A percentile compares a stretch with the other conserved stretches of the same genome.
Evolutionary conservation across 1,140 invertebrate species (phyloP).

Genomic region (Rhagoletis zephyria): DNA sequence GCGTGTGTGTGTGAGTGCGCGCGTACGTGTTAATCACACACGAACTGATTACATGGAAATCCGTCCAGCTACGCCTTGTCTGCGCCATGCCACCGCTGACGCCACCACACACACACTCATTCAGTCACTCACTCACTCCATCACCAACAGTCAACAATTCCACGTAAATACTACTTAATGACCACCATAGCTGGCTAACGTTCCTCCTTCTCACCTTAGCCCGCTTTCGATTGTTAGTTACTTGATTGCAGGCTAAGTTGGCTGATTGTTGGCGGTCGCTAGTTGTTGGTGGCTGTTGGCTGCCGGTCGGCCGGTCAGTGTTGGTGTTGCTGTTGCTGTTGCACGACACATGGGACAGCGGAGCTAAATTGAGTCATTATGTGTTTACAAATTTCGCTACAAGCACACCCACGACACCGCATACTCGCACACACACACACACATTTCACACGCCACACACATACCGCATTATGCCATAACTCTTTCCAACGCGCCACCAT

Average conservation of each 20-base stretch:
- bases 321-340: background rate
- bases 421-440: background rate
- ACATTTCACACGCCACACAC: background rate
- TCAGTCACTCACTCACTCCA: background rate
- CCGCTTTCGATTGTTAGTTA: background rate
- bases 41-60: slow-evolving; percentile 49
- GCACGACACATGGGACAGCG: slow-evolving; percentile 43
- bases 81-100: background rate
- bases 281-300: background rate
- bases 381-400: slow-evolving; percentile 46
- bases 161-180: slow-evolving; percentile 49
- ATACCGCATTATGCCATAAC: background rate
- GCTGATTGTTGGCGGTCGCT: background rate
- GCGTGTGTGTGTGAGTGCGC: background rate
- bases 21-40: slow-evolving; percentile 47
- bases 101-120: background rate
- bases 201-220: background rate
- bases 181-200: background rate
- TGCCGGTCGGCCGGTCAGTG: too few relatives aligned
- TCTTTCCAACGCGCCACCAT: background rate
- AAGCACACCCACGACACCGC: background rate
- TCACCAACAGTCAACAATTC: slow-evolving; percentile 18
- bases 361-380: slow-evolving; percentile 44
- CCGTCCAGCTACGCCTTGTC: slow-evolving; percentile 48
- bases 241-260: slow-evolving; percentile 23